Evolutionary conservation across 2,888 invertebrate species (phyloP).

Genomic region (Zygaena filipendulae): DNA sequence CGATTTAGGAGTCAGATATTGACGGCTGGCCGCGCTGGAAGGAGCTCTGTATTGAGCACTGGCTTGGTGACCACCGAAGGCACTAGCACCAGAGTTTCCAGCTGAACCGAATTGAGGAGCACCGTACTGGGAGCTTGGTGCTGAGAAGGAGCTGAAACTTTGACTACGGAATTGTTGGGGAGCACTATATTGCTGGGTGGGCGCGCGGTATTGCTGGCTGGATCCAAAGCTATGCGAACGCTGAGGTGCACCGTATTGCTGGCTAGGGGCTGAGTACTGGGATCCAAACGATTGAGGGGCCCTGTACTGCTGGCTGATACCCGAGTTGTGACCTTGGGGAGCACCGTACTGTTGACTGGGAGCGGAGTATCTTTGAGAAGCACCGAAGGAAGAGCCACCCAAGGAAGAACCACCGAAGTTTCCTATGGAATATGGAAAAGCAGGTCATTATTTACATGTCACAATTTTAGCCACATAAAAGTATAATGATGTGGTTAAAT

Average conservation of each 20-base stretch:
- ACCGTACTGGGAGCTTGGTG: conserved; percentile 25
- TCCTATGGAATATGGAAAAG: too few species aligned
- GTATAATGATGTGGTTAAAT: too few species aligned
- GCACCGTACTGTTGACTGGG: conserved; percentile 19
- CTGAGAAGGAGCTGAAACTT: conserved; percentile 9
- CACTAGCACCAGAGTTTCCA: conserved; percentile 4
- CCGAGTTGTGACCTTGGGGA: conserved; percentile 9
- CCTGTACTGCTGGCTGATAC: conserved; percentile 5
- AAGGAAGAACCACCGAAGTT: conserved; percentile 11
- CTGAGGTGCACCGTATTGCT: conserved; percentile 9
- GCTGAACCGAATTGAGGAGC: conserved; percentile 16
- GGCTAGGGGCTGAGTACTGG: conserved; percentile 12
- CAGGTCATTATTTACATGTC: too few species aligned
- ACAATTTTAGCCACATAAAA: too few species aligned
- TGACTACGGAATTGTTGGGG: too few species aligned
- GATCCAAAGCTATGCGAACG: too few species aligned
- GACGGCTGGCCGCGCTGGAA: conserved; percentile 33
- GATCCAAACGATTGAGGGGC: conserved; percentile 1
- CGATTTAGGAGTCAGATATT: conserved; percentile 42
- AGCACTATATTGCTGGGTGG: not conserved
- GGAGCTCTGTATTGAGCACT: conserved; percentile 12
- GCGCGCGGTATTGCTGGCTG: conserved; percentile 15
- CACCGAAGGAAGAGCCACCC: conserved; percentile 9
- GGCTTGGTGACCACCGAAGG: conserved; percentile 5
- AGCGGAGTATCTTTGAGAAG: conserved; percentile 11